These are phyloP conservation scores for Spodoptera littoralis DNA, from an alignment of 2,888 invertebrate genomes.

Conservation along the genomic window DNA sequence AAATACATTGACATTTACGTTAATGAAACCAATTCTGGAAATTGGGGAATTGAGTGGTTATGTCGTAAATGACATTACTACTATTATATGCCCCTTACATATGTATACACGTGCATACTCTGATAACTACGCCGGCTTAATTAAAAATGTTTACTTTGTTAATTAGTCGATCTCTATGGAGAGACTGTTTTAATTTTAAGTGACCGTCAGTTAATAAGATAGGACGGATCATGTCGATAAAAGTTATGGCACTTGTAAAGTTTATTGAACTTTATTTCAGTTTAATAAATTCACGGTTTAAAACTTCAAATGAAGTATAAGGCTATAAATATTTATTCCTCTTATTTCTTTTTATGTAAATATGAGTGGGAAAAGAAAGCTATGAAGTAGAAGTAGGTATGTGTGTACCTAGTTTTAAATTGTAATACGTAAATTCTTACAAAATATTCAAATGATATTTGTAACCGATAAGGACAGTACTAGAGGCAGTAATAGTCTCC, in stretches of 20 bases:
- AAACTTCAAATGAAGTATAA: background rate
- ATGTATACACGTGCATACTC: constrained; percentile 33
- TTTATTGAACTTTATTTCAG: background rate
- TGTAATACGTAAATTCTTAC: constrained; percentile 8
- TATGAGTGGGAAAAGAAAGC: too few species aligned
- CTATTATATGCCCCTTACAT: constrained; percentile 30
- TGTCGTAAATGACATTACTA: constrained; percentile 48
- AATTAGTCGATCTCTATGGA: constrained; percentile 31
- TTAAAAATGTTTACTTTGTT: constrained; percentile 45
- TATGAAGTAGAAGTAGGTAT: too few species aligned
- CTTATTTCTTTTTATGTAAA: background rate
- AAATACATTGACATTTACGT: constrained; percentile 65
- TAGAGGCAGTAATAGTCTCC: constrained; percentile 18
- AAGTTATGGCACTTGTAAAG: constrained; percentile 14
- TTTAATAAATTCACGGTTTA: constrained; percentile 2
- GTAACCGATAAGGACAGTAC: constrained; percentile 22
- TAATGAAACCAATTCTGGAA: constrained; percentile 58
- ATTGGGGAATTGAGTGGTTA: constrained; percentile 46
- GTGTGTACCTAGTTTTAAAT: constrained; percentile 10
- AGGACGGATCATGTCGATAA: constrained; percentile 18
- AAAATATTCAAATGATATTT: constrained; percentile 24
- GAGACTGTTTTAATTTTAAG: constrained; percentile 29
- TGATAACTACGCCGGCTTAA: constrained; percentile 26
- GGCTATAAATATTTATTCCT: background rate
- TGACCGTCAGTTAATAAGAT: constrained; percentile 13